A percentile compares a stretch with the other conserved stretches of the same genome.
Evolutionary conservation across 53 echinoderm and acorn worm genomes (phyloP).

Genomic region (Paracentrotus lividus): DNA sequence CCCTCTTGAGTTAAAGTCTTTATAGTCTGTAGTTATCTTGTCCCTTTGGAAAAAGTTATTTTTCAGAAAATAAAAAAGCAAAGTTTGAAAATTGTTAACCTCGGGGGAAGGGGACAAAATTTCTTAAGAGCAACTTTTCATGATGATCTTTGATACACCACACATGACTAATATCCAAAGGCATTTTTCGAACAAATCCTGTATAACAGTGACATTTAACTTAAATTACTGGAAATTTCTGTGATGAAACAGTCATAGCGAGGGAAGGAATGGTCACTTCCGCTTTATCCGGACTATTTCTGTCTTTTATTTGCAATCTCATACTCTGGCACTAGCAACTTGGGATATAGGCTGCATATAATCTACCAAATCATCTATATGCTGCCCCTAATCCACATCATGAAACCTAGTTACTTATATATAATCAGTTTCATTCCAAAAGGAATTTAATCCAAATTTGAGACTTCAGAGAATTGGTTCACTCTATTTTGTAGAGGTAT

Average conservation of each 20-base stretch:
- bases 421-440: too few species aligned
- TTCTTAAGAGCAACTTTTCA: not conserved
- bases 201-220: not conserved
- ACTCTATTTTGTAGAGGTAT: too few species aligned
- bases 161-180: not conserved
- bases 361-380: not conserved
- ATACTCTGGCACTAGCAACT: not conserved
- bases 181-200: not conserved
- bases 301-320: not conserved
- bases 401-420: not conserved
- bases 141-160: not conserved
- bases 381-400: not conserved
- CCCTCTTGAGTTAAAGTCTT: not conserved
- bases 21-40: too few species aligned
- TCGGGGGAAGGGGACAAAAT: not conserved
- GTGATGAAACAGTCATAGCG: not conserved
- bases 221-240: not conserved
- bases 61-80: not conserved
- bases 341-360: not conserved
- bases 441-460: too few species aligned
- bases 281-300: not conserved
- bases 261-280: not conserved
- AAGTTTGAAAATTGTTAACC: not conserved
- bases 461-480: too few species aligned
- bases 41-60: too few species aligned